Base-by-base conservation (phyloP, 2,888 invertebrate species). In the Andrena dorsata region DNA sequence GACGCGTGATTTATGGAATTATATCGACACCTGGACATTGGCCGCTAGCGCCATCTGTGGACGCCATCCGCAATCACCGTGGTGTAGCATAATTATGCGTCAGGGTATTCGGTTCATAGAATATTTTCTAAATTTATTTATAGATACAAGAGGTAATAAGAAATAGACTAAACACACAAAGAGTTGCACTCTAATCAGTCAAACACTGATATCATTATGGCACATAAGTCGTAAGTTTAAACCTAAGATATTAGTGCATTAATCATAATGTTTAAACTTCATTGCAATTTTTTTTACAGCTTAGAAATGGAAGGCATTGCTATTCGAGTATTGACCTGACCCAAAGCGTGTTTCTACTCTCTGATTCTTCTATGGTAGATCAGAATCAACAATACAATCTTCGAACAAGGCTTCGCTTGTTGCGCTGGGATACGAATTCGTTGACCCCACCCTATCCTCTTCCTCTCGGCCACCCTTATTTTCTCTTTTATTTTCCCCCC, bases 401-500 rank as follows among this genome's bases (percentile, higher is more conserved):
- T 20, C n/a, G 32, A n/a, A 8, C 32, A 61, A 75, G 69, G 69
- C 69, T 69, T 69, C 41, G 65, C 51, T 49, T 58, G 28, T 23
- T 41, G 35, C 7, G 20, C 47, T 41, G 70, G 35, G 64, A 53
- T 32, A 49, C 56, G 47, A 80, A 81, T 79, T 78, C 80, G 79
- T 80, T 80, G 80, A 80, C 73, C 74, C 72, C 74, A 69, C 65
- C 49, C 66, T 70, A 28, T 26, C 16, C 26, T 3, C 23, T 16
- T 23, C 53, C 23, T 61, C 63, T 35, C 47, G 51, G 63, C 61
- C 69, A 60, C 56, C 61, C 51, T 26, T 56, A 56, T 56, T 51
- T 58, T 76, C 80, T 72, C 80, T 77, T 60, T 64, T 86, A 83
- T 84, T 85, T 73, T 78, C 20, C 58, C 64, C 28, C 73, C 47